A percentile compares a stretch with the other conserved stretches of the same genome.
Conservation (phyloP, 1,140 invertebrate genomes). For the Lasaia peninsularis region DNA sequence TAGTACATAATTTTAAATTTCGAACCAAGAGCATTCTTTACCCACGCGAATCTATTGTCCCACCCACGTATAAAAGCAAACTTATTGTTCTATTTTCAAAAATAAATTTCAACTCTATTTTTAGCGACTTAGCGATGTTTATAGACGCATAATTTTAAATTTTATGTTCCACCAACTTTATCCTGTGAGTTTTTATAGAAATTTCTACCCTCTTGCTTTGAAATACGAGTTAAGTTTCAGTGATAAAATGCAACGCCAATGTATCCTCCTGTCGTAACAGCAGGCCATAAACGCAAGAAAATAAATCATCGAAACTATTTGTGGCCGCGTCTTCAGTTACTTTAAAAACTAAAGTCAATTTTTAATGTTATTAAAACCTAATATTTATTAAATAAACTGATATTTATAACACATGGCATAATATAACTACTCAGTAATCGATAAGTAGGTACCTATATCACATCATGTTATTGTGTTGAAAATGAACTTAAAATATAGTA, state of each 20-base stretch:
- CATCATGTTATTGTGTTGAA: no score
- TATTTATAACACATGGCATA: no score
- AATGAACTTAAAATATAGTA: no score
- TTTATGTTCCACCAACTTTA: slow-evolving; percentile 10
- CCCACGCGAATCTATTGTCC: slow-evolving; percentile 12
- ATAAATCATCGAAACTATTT: slow-evolving; percentile 6
- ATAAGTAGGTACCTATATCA: no score
- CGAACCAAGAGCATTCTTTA: not conserved
- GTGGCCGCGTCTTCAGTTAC: slow-evolving; percentile 3
- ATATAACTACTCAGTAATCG: no score
- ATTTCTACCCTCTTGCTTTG: not conserved
- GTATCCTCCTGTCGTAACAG: slow-evolving; percentile 9
- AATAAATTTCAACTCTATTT: slow-evolving; percentile 4
- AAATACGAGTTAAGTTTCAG: not conserved
- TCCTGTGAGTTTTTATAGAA: not conserved
- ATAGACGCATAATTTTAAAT: slow-evolving; percentile 4
- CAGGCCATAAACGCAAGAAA: slow-evolving; percentile 4
- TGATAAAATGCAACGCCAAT: not conserved
- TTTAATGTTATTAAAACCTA: not conserved
- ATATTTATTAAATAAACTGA: no score
- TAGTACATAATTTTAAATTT: slow-evolving; percentile 3
- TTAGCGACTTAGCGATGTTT: not conserved
- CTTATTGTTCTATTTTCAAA: not conserved
- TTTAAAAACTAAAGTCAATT: not conserved
- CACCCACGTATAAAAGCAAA: slow-evolving; percentile 6